A percentile compares a stretch with the other conserved stretches of the same genome.
Evolutionary conservation across 2,888 invertebrate species (phyloP).

Genomic region (Anodontia alba): DNA sequence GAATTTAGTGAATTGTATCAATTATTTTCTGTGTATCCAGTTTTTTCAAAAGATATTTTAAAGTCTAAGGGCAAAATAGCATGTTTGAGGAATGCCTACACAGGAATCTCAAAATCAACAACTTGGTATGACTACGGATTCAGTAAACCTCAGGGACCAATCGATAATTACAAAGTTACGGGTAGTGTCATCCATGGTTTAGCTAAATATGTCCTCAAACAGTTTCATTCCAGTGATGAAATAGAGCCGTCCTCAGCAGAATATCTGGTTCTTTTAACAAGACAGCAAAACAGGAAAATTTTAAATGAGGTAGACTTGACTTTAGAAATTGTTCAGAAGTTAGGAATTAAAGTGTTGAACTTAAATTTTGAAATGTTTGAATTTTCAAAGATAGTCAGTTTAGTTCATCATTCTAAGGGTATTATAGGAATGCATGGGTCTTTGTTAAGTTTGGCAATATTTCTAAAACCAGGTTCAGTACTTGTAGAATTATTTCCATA

Average conservation of each 20-base stretch:
- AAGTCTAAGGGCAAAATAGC: slow-evolving; percentile 58
- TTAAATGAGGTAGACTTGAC: slow-evolving; percentile 85
- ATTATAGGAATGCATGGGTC: slow-evolving; percentile 86
- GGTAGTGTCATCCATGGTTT: slow-evolving; percentile 61
- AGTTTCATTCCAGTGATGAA: slow-evolving; percentile 6
- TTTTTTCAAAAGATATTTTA: slow-evolving; percentile 68
- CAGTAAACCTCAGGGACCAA: slow-evolving; percentile 84
- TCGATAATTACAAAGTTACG: slow-evolving; percentile 65
- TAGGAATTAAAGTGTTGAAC: slow-evolving; percentile 74
- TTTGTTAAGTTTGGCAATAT: slow-evolving; percentile 84
- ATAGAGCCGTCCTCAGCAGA: slow-evolving; percentile 27
- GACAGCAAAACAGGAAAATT: slow-evolving; percentile 85
- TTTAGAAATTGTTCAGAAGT: slow-evolving; percentile 69
- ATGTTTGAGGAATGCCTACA: slow-evolving; percentile 84
- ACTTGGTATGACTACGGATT: slow-evolving; percentile 87
- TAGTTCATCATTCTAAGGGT: slow-evolving; percentile 73
- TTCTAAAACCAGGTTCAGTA: slow-evolving; percentile 83
- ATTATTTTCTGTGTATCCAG: slow-evolving; percentile 76
- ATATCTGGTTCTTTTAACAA: slow-evolving; percentile 78
- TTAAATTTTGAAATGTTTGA: slow-evolving; percentile 77
- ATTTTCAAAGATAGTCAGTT: slow-evolving; percentile 77
- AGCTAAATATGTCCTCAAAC: slow-evolving; percentile 53
- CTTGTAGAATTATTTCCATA: slow-evolving; percentile 86
- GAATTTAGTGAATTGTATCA: slow-evolving; percentile 82
- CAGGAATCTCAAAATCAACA: slow-evolving; percentile 84